Percentiles rank a stretch among this genome's conserved stretches.
Conservation (phyloP, 2,113 vertebrate species). For the Otus sunia region DNA sequence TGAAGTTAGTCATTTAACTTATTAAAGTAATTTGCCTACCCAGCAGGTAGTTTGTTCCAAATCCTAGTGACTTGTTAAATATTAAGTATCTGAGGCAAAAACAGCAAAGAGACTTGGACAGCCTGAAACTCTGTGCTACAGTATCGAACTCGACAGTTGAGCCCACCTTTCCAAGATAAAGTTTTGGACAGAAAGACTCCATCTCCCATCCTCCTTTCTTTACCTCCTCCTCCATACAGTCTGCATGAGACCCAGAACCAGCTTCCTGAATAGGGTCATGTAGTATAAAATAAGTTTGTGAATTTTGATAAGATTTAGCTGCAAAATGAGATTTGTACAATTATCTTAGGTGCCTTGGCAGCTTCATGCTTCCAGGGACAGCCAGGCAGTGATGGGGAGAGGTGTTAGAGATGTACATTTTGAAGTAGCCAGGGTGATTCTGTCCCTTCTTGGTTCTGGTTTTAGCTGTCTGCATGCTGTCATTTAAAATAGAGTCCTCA, state of each 20-base stretch:
- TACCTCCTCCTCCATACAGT: background rate
- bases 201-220: background rate
- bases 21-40: constrained; percentile 53
- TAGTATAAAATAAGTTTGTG: background rate
- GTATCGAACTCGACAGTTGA: background rate
- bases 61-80: constrained; percentile 28
- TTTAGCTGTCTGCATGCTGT: background rate
- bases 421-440: background rate
- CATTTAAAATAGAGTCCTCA: background rate
- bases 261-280: background rate
- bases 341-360: background rate
- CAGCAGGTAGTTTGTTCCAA: constrained; percentile 49
- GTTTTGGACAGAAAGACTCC: background rate
- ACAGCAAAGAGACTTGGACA: background rate
- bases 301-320: background rate
- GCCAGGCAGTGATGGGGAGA: background rate
- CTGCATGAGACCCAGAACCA: background rate
- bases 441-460: background rate
- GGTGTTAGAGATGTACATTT: background rate
- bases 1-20: constrained; percentile 46
- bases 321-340: background rate
- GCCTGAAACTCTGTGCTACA: background rate
- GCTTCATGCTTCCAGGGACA: background rate
- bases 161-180: background rate
- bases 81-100: constrained; percentile 30